phyloP scores from a whole-genome alignment of 2,113 vertebrate genomes.

The Galeopterus variegatus region DNA sequence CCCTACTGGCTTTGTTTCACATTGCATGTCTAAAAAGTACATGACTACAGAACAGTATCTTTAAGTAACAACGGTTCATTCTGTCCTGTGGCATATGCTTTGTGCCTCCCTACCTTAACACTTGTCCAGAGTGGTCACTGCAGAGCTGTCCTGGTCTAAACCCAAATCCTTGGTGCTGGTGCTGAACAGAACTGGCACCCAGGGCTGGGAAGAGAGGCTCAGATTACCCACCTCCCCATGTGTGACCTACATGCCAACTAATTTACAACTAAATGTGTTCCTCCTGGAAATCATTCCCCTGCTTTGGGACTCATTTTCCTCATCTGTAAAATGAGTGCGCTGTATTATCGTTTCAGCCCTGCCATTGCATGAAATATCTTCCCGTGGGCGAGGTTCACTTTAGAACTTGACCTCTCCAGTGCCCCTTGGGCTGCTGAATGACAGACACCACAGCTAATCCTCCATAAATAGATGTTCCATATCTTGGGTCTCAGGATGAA shows the following conservation, averaged over 20 bases:
- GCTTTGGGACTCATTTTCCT: constrained; percentile 61
- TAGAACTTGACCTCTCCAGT: constrained; percentile 70
- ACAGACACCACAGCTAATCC: constrained; percentile 78
- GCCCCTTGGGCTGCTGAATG: constrained; percentile 66
- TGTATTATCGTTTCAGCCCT: constrained; percentile 6
- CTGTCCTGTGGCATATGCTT: background rate
- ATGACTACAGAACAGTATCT: background rate
- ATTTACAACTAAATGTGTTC: background rate
- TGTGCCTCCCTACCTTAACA: background rate
- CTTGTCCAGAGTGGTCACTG: background rate
- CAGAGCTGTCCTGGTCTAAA: background rate
- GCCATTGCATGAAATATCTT: constrained; percentile 15
- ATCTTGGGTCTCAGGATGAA: constrained; percentile 77
- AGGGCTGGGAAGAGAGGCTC: background rate
- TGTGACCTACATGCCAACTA: background rate
- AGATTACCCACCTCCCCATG: background rate
- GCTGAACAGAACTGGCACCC: background rate
- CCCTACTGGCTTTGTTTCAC: background rate
- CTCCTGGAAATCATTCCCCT: background rate
- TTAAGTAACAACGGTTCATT: background rate
- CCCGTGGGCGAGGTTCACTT: constrained; percentile 32
- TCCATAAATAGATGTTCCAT: constrained; percentile 85
- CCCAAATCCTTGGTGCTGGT: background rate
- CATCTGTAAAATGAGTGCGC: constrained; percentile 58
- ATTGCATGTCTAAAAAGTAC: background rate